phyloP scores from a whole-genome alignment of 2,113 vertebrate genomes.

The Cyprinodon variegatus region DNA sequence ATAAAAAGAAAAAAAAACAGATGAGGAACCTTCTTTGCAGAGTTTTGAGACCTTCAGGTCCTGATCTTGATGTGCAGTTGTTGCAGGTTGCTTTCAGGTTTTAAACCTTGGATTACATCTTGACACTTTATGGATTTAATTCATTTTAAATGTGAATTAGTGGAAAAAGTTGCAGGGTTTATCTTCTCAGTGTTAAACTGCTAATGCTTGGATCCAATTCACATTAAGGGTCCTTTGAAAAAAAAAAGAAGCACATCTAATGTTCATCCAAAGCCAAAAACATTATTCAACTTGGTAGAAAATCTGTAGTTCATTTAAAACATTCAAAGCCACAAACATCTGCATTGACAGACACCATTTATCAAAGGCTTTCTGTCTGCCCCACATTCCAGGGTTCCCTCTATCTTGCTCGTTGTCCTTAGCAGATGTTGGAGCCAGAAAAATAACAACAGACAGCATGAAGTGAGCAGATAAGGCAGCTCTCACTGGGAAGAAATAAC shows the following conservation, averaged over 20 bases:
- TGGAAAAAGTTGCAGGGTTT: too few relatives aligned
- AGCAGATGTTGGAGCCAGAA: slow-evolving; percentile 54
- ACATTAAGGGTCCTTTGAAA: not conserved
- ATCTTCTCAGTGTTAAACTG: too few relatives aligned
- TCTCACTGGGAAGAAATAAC: slow-evolving; percentile 63
- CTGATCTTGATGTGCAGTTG: not conserved
- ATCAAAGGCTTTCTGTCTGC: slow-evolving; percentile 33
- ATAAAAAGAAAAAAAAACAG: not conserved
- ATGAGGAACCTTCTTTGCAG: not conserved
- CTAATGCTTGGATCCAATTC: too few relatives aligned
- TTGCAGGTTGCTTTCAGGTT: not conserved
- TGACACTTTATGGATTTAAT: too few relatives aligned
- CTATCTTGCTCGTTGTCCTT: slow-evolving; percentile 58
- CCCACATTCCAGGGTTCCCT: slow-evolving; percentile 59
- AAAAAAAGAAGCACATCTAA: not conserved
- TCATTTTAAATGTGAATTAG: too few relatives aligned
- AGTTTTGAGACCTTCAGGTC: not conserved
- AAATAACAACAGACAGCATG: slow-evolving; percentile 48
- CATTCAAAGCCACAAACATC: not conserved
- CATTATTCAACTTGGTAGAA: too few relatives aligned
- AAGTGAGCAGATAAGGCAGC: slow-evolving; percentile 57
- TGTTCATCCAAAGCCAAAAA: too few relatives aligned
- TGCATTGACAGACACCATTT: slow-evolving; percentile 30
- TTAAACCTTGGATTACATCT: not conserved
- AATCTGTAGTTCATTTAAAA: slow-evolving; percentile 7